Conservation (phyloP, 37 sponge, comb jelly and placozoan genomes). For the Agelas oroides region DNA sequence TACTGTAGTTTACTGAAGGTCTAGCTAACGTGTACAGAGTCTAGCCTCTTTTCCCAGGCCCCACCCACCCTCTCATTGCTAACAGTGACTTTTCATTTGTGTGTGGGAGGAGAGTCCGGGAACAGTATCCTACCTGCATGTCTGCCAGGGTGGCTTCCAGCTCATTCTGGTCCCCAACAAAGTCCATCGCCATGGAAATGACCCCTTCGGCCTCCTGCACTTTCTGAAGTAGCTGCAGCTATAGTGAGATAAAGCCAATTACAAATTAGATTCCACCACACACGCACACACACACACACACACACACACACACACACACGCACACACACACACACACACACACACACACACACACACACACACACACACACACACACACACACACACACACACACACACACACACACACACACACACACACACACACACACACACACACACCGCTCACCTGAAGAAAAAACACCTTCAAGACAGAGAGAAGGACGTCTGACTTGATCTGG, state of each 20-base stretch:
- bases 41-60: no score
- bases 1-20: no score
- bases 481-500: conserved; percentile 6
- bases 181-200: conserved; percentile 37
- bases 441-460: neutral
- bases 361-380: conserved; percentile 14
- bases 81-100: no score
- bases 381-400: conserved; percentile 36
- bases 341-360: conserved; percentile 36
- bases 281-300: conserved; percentile 33
- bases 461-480: conserved; percentile 22
- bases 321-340: conserved; percentile 32
- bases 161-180: conserved; percentile 4
- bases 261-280: neutral
- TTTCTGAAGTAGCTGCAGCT: conserved; percentile 45
- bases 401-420: conserved; percentile 8
- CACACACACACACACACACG: conserved; percentile 26
- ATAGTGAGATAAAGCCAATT: no score
- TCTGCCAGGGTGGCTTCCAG: conserved; percentile 17
- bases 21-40: no score
- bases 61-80: no score
- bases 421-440: neutral
- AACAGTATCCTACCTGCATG: neutral
- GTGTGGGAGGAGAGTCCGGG: no score
- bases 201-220: conserved; percentile 36